Percentiles rank a stretch among this genome's conserved stretches.
These are phyloP conservation scores for Hypomecis atomaria DNA, from an alignment of 2,888 invertebrate species.

Conservation along the genomic window DNA sequence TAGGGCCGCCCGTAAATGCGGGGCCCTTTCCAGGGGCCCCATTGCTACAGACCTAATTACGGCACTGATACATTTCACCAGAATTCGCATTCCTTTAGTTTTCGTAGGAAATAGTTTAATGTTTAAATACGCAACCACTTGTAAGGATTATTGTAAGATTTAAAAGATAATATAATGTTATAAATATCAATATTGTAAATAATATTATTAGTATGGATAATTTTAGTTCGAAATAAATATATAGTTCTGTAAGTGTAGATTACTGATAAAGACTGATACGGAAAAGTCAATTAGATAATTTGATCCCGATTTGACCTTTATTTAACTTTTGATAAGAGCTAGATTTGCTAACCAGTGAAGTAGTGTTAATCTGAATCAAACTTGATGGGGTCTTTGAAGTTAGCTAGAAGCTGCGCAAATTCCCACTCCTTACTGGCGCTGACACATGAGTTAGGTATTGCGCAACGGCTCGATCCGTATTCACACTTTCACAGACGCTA, in stretches of 20 bases:
- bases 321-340: not conserved
- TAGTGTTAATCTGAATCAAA: not conserved
- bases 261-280: constrained; percentile 61
- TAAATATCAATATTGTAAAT: not conserved
- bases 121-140: not conserved
- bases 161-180: too few relatives aligned
- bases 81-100: constrained; percentile 10
- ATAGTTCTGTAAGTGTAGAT: constrained; percentile 14
- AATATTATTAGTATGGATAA: constrained; percentile 1
- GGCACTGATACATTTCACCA: not conserved
- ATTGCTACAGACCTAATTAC: too few relatives aligned
- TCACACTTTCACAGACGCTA: too few relatives aligned
- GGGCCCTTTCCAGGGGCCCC: too few relatives aligned
- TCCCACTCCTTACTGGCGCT: too few relatives aligned
- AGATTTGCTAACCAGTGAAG: constrained; percentile 13
- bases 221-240: not conserved
- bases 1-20: too few relatives aligned
- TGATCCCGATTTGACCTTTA: constrained; percentile 22
- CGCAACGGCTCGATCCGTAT: too few relatives aligned
- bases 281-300: constrained; percentile 64
- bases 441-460: too few relatives aligned
- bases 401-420: too few relatives aligned
- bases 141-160: too few relatives aligned
- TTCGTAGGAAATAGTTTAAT: not conserved
- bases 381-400: too few relatives aligned